Percentiles rank a stretch among this genome's conserved stretches.
Conservation (phyloP, 1,140 invertebrate genomes). For the Panonychus citri region DNA sequence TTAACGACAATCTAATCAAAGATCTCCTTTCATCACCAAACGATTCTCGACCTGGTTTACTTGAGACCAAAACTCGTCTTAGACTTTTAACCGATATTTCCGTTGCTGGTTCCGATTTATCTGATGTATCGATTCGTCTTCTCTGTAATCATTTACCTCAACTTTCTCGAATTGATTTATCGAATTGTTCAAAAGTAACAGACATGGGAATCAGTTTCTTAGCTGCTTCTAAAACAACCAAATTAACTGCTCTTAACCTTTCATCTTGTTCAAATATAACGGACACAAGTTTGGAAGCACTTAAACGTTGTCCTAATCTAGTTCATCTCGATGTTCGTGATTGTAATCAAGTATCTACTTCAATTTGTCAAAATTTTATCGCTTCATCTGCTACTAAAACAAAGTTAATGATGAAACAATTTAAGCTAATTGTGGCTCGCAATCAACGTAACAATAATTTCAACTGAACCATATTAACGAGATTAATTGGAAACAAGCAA, state of each 20-base stretch:
- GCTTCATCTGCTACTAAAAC: slow-evolving; percentile 2
- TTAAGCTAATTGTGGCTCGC: not conserved
- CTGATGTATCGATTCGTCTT: slow-evolving; percentile 56
- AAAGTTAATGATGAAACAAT: not conserved
- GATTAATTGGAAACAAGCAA: too few species aligned
- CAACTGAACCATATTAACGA: too few species aligned
- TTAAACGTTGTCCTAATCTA: slow-evolving; percentile 24
- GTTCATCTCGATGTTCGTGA: slow-evolving; percentile 14
- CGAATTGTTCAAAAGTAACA: slow-evolving; percentile 58
- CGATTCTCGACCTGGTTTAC: slow-evolving; percentile 53
- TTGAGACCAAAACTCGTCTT: slow-evolving; percentile 54
- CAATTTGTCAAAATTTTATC: slow-evolving; percentile 16
- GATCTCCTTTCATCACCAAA: slow-evolving; percentile 46
- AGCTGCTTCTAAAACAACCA: slow-evolving; percentile 34
- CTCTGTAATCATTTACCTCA: slow-evolving; percentile 49
- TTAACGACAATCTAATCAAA: slow-evolving; percentile 52
- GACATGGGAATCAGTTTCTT: slow-evolving; percentile 69
- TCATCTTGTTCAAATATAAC: slow-evolving; percentile 57
- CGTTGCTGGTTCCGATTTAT: slow-evolving; percentile 62
- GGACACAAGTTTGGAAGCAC: slow-evolving; percentile 49
- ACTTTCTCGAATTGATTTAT: slow-evolving; percentile 48
- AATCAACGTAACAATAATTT: too few species aligned
- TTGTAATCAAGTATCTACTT: slow-evolving; percentile 14
- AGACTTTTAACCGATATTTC: slow-evolving; percentile 45
- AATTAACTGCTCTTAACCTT: slow-evolving; percentile 41